These are phyloP conservation scores for Origma solitaria DNA, from an alignment of 2,113 vertebrate species.

Conservation along the genomic window DNA sequence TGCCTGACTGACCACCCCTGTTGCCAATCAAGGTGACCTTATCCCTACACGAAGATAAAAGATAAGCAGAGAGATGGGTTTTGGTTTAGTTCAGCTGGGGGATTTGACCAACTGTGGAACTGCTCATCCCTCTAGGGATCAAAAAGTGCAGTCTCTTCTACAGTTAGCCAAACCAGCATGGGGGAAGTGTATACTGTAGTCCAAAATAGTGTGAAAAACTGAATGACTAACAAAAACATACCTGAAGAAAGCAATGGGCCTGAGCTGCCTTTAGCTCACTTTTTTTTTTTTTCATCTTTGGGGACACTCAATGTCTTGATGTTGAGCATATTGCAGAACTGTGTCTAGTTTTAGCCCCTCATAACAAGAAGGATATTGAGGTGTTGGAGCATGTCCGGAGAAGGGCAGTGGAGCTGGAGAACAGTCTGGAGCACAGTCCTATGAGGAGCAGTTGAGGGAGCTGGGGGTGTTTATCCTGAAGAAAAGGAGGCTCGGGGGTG, in stretches of 20 bases:
- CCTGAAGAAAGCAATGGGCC: neutral
- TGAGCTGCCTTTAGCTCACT: neutral
- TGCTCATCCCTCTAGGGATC: neutral
- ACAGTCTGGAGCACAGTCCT: neutral
- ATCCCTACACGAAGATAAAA: neutral
- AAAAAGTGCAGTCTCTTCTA: fast-evolving
- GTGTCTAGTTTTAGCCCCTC: neutral
- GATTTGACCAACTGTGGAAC: neutral
- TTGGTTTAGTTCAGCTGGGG: neutral
- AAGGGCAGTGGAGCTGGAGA: neutral
- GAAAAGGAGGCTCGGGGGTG: neutral
- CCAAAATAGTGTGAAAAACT: neutral
- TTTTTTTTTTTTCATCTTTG: neutral
- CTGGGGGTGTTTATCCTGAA: neutral
- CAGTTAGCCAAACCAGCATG: neutral
- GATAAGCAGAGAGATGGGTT: fast-evolving
- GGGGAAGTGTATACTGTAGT: fast-evolving
- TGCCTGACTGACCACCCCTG: too few species aligned
- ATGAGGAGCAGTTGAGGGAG: neutral
- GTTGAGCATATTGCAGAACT: neutral
- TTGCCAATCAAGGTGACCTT: neutral
- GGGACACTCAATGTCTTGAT: neutral
- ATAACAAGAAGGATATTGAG: neutral
- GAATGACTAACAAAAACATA: neutral
- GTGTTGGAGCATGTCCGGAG: neutral